Conservation (phyloP, 2,113 vertebrate genomes). For the human (Homo sapiens) region GRCh38 chr4:173457501-173458000, state of each 20-base stretch:
- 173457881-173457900: not conserved
- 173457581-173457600: not conserved
- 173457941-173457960: not conserved
- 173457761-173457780: not conserved
- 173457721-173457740: not conserved
- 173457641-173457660: not conserved
- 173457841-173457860: accelerated
- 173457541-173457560: too few relatives aligned
- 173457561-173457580: not conserved
- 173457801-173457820: not conserved
- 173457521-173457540: not conserved
- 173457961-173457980: not conserved
- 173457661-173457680: not conserved
- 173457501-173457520: not conserved
- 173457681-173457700: not conserved
- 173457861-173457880: not conserved
- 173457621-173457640: not conserved
- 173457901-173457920: not conserved
- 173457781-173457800: not conserved
- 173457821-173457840: not conserved
- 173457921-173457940: not conserved
- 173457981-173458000: not conserved
- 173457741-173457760: not conserved
- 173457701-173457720: not conserved
- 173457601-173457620: not conserved